phyloP scores from a whole-genome alignment of 2,797 vertebrate genomes.

The Leuciscus waleckii region DNA sequence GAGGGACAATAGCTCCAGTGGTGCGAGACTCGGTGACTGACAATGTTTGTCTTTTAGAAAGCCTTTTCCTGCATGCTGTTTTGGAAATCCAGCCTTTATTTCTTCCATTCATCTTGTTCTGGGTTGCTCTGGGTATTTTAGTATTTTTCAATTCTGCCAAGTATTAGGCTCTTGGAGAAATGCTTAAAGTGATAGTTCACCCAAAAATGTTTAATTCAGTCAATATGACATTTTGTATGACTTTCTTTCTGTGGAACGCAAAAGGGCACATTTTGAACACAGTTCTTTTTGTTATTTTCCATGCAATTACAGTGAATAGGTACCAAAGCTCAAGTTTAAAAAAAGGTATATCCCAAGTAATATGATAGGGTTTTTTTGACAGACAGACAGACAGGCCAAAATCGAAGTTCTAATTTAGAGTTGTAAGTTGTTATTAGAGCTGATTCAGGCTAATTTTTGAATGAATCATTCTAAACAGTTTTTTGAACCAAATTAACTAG shows the following conservation, averaged over 20 bases:
- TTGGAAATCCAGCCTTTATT: constrained; percentile 15
- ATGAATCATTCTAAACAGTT: not conserved
- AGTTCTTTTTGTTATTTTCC: not conserved
- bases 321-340: not conserved
- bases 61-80: constrained; percentile 9
- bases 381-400: not conserved
- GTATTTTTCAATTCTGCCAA: not conserved
- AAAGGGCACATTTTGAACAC: not conserved
- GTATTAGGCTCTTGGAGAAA: not conserved
- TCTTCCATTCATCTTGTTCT: not conserved
- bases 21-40: constrained; percentile 7
- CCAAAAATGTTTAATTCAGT: not conserved
- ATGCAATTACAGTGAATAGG: not conserved
- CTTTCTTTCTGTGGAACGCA: not conserved
- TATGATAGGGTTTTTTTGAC: not conserved
- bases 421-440: not conserved
- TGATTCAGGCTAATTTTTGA: not conserved
- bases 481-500: not conserved
- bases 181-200: constrained; percentile 4
- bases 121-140: constrained; percentile 5
- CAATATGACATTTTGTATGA: not conserved
- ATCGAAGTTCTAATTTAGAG: not conserved
- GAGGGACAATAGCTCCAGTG: constrained; percentile 32
- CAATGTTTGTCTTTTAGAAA: constrained; percentile 28
- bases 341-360: not conserved